Conservation (phyloP, 2,888 invertebrate species). For the Octodonta nipae region DNA sequence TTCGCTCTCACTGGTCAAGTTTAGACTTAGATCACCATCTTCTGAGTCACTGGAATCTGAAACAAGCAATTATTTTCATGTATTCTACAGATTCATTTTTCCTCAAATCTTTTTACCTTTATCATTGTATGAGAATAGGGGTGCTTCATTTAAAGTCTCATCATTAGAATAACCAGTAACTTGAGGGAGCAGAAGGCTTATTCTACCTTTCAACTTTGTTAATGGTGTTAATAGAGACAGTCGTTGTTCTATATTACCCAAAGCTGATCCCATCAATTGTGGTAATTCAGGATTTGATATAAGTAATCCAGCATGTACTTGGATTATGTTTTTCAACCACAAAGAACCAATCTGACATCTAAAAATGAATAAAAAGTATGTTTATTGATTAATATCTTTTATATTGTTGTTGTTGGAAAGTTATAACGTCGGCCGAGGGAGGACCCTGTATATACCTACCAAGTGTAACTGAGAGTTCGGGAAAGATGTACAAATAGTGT, state of each 20-base stretch:
- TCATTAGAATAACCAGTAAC: slow-evolving; percentile 29
- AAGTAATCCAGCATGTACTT: slow-evolving; percentile 47
- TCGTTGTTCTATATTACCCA: slow-evolving; percentile 45
- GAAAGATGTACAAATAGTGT: no score
- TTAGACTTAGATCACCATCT: slow-evolving; percentile 19
- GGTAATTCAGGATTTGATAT: slow-evolving; percentile 47
- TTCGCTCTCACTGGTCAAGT: slow-evolving; percentile 23
- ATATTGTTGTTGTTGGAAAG: no score
- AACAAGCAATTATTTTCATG: slow-evolving; percentile 7
- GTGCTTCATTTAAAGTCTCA: slow-evolving; percentile 34
- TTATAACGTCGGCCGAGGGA: no score
- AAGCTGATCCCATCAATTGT: slow-evolving; percentile 41
- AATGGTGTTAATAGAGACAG: slow-evolving; percentile 40
- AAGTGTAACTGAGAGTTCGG: no score
- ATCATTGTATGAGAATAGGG: slow-evolving; percentile 43
- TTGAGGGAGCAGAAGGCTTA: slow-evolving; percentile 46
- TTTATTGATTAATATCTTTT: no score
- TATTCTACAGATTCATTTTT: background rate
- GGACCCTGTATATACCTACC: no score
- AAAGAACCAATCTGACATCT: slow-evolving; percentile 42
- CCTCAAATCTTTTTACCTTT: slow-evolving; percentile 33
- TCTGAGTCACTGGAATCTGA: slow-evolving; percentile 30
- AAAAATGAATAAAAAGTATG: slow-evolving; percentile 18
- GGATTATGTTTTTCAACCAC: slow-evolving; percentile 47
- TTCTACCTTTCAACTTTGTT: slow-evolving; percentile 45